Conservation (phyloP, 1,140 invertebrate genomes). For the Drosophila kohkoa region DNA sequence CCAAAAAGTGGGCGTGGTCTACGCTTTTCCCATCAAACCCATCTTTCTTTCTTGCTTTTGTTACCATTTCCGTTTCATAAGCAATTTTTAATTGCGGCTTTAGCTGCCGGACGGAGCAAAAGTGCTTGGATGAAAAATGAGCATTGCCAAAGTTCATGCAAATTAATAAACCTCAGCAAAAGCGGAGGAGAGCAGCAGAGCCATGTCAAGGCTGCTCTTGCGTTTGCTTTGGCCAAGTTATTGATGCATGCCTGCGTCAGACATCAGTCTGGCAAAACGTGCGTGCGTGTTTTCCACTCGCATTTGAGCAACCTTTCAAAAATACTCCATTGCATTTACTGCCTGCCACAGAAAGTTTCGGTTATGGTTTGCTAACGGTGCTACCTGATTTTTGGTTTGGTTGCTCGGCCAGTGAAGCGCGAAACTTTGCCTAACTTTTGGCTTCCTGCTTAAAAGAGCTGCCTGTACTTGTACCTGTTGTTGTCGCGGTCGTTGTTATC, state of each 20-base stretch:
- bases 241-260: slow-evolving; percentile 62
- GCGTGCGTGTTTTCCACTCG: slow-evolving; percentile 32
- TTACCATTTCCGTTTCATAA: slow-evolving; percentile 75
- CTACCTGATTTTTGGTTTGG: slow-evolving; percentile 4
- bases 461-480: neutral
- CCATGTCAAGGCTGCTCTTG: slow-evolving; percentile 35
- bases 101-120: slow-evolving; percentile 50
- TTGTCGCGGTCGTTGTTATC: neutral
- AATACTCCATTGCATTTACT: slow-evolving; percentile 52
- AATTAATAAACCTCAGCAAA: slow-evolving; percentile 74
- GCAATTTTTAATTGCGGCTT: slow-evolving; percentile 81
- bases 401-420: slow-evolving; percentile 28
- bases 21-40: slow-evolving; percentile 3
- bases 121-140: slow-evolving; percentile 73
- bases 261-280: slow-evolving; percentile 31
- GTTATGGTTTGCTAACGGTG: neutral
- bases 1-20: slow-evolving; percentile 26
- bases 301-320: neutral
- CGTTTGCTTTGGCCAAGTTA: slow-evolving; percentile 52
- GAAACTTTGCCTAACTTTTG: slow-evolving; percentile 66
- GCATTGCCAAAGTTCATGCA: slow-evolving; percentile 71
- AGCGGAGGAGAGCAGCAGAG: neutral
- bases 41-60: slow-evolving; percentile 26
- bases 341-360: slow-evolving; percentile 13
- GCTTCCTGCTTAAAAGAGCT: slow-evolving; percentile 1